Evolutionary conservation across 37 sponge, comb jelly and placozoan species (phyloP), one percentile per base, ranked within the genome.

Genomic region (Geodia barretti): DNA sequence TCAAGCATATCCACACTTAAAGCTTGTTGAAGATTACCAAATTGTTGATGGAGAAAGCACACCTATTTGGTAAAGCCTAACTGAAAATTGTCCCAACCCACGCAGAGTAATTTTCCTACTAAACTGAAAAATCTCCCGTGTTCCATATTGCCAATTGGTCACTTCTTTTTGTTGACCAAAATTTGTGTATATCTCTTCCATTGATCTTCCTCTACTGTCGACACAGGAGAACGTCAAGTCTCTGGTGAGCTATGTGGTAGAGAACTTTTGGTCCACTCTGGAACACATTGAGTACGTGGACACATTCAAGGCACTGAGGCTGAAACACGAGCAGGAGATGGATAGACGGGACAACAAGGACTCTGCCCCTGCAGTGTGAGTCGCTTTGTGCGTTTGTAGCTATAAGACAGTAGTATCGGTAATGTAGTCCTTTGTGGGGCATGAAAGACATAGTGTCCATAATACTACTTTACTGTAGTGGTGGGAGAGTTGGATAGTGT

Each of bases 231-330:
- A 95, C 25, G 54, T 91, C 35, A 82, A 88, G 37, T 41, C 76
- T 26, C 66, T 98, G 68, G 70, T 91, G 9, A 42, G n/a, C 40
- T 95, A 98, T 72, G 79, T 84, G 21, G 86, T 86, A 4, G 95
- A 95, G 59, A 87, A 89, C 40, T 88, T 83, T 79, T 83, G 85
- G 82, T 41, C 40, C 0, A 63, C 69, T 19, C 64, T 98, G 64
- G 77, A 89, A 36, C 32, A 32, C 3, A 83, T 98, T 1, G 87
- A 95, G 39, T 95, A 98, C 43, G 94, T 95, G 38, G 54, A 60
- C 58, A 95, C 93, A 23, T 98, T 98, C 72, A 73, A 86, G 64
- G 65, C 60, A 0, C 83, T 98, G 8, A 88, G 90, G 64, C 73
- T 86, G 23, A 64, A 54, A 60, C 74, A 92, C 68, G 93, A 94